Evolutionary conservation across 1,140 invertebrate species (phyloP), one percentile per base, ranked within the genome.

Genomic region (Choristoneura fumiferana): DNA sequence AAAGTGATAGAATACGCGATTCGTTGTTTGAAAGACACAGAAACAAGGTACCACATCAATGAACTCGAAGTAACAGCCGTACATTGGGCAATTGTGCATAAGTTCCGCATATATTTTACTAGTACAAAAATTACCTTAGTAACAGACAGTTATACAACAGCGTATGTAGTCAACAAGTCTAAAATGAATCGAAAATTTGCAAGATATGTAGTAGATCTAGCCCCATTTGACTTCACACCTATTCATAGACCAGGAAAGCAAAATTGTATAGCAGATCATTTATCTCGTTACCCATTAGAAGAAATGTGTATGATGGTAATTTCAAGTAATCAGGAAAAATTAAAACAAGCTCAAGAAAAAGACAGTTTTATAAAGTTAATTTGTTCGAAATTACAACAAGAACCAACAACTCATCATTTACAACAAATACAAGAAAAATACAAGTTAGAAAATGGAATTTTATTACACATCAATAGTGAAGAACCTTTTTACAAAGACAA

Each of bases 71-170:
- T 29, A 29, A 29, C 22, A 29, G 22, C 22, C 2, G 22, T 29
- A 29, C 6, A 29, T 6, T 29, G 22, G 22, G 22, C 22, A 3
- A 29, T 29, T 29, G 22, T 29, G 22, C 2, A 6, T 29, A 29
- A 29, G 6, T 29, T 29, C 6, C 2, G 22, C 2, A 29, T 29
- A 3, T 29, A 29, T 29, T 29, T 29, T 3, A 3, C 6, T 3
- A 6, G 22, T 3, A 29, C 2, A 6, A 29, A 29, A 6, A 3
- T 43, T 43, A 43, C 14, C 14, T 18, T 43, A 15, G 9, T 43
- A 13, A 43, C 39, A 14, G 39, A 43, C 6, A 43, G 39, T 43
- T 43, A 43, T 15, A 15, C 39, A 4, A 43, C 39, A 43, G 39
- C 39, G 9, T 43, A 43, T 43, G 37, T 39, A 6, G 15, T 39